Percentiles rank a stretch among this genome's conserved stretches.
phyloP scores from a whole-genome alignment of 2,113 vertebrate genomes.

The Gasterosteus aculeatus region DNA sequence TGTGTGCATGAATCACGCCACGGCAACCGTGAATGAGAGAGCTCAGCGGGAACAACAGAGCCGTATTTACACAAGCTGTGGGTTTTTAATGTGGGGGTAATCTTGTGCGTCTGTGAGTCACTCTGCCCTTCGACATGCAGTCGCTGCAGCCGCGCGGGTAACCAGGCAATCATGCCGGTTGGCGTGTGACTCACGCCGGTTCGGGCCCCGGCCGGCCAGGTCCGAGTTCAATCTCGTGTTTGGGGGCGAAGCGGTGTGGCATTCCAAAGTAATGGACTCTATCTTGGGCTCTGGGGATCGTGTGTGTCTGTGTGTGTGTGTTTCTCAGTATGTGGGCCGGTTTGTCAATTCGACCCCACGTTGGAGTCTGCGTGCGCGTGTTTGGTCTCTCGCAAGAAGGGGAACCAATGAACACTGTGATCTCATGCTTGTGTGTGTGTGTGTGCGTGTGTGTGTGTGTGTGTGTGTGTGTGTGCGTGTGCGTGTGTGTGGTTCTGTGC shows the following conservation, averaged over 20 bases:
- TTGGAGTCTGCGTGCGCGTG: conserved; percentile 48
- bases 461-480: conserved; percentile 18
- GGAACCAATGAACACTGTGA: conserved; percentile 58
- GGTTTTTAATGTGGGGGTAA: conserved; percentile 68
- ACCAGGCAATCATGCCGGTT: conserved; percentile 48
- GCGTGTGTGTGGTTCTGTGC: conserved; percentile 17
- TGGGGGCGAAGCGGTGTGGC: conserved; percentile 53
- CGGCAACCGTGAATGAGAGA: conserved; percentile 62
- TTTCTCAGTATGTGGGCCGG: conserved; percentile 56
- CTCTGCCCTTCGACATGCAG: conserved; percentile 58
- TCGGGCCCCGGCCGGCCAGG: conserved; percentile 5
- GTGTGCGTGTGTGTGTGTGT: conserved; percentile 16
- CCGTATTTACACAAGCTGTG: conserved; percentile 65
- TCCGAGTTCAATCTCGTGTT: conserved; percentile 48
- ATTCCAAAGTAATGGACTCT: conserved; percentile 65
- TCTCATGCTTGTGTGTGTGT: conserved; percentile 51
- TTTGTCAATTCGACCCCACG: conserved; percentile 46
- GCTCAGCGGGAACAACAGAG: conserved; percentile 56
- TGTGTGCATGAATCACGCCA: conserved; percentile 64
- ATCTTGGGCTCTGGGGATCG: conserved; percentile 61
- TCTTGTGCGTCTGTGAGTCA: conserved; percentile 69
- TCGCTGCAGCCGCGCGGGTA: conserved; percentile 48
- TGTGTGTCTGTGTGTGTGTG: conserved; percentile 49
- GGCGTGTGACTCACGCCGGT: conserved; percentile 60
- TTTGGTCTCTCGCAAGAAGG: conserved; percentile 58